Base-by-base conservation (phyloP, 2,113 vertebrate genomes). In the Genyomyrus donnyi region DNA sequence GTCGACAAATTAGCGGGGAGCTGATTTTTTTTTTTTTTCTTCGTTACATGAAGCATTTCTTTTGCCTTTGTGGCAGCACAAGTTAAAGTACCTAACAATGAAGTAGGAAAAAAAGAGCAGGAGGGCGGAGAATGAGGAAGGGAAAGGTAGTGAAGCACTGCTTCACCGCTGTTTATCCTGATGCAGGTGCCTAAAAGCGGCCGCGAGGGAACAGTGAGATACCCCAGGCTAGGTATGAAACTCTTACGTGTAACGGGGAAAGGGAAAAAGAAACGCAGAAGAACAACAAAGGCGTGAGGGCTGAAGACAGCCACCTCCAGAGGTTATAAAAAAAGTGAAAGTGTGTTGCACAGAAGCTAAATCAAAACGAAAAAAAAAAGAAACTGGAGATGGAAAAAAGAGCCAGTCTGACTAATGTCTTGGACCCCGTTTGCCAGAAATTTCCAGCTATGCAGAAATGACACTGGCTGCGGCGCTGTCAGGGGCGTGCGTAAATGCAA, bases 361-460 rank as follows among this genome's bases (percentile, higher is more conserved):
- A 86, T 86, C 84, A 86, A 86, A 50, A 27, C 48, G 53, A 50
- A 45, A 27, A 85, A 86, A n/a, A 27, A 85, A 85, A 24, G 0
- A 49, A 45, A 11, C 35, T 45, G 42, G 24, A 80, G 74, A 42
- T 35, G 70, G 74, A 42, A 80, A 80, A 80, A 27, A 86, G 45
- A 86, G 48, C 11, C 17, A 49, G 48, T 27, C 48, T 48, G 35
- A 86, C 84, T 86, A 49, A 86, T 86, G 84, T 49, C 21, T 86
- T 86, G 84, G 45, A 86, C 84, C 84, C 48, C 17, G 35, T 80
- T 80, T 49, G 48, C 48, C 84, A 86, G 48, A 86, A 86, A 49
- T 31, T 49, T 27, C 84, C 45, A 86, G 46, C 48, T 86, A 50
- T 50, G 45, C 45, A 86, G 45, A 80, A 80, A 80, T 19, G 74